Evolutionary conservation across 1,140 invertebrate genomes (phyloP).

Genomic region (Lethrus apterus): DNA sequence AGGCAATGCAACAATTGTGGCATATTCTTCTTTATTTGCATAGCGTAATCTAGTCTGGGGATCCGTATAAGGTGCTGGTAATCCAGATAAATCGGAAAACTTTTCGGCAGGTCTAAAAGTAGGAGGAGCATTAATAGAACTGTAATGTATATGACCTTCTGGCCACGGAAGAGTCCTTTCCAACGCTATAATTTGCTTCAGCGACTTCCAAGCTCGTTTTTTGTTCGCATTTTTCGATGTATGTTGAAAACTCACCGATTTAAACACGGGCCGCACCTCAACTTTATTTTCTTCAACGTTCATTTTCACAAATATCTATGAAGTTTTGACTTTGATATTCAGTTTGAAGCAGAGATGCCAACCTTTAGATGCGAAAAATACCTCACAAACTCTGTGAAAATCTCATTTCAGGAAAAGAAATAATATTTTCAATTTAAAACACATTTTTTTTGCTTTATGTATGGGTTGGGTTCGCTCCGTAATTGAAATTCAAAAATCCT

Average conservation of each 20-base stretch:
- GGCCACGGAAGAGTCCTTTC: constrained; percentile 65
- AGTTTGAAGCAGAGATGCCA: too few relatives aligned
- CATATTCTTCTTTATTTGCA: constrained; percentile 78
- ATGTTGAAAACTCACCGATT: constrained; percentile 31
- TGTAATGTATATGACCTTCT: constrained; percentile 61
- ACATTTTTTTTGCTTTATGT: too few relatives aligned
- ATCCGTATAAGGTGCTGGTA: constrained; percentile 81
- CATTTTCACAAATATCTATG: too few relatives aligned
- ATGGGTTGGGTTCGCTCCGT: too few relatives aligned
- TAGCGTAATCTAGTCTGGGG: constrained; percentile 83
- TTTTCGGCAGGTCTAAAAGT: constrained; percentile 87
- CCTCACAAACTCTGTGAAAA: too few relatives aligned
- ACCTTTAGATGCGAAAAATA: too few relatives aligned
- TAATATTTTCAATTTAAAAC: too few relatives aligned
- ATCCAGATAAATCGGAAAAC: constrained; percentile 87
- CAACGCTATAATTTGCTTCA: constrained; percentile 70
- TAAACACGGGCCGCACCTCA: constrained; percentile 34
- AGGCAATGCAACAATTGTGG: constrained; percentile 72
- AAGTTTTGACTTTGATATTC: too few relatives aligned
- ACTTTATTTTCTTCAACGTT: constrained; percentile 24
- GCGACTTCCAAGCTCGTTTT: constrained; percentile 66
- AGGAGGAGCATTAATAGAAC: constrained; percentile 81
- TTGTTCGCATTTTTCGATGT: constrained; percentile 47
- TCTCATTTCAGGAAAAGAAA: too few relatives aligned
- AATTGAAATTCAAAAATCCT: too few relatives aligned